Evolutionary conservation across 1,140 invertebrate species (phyloP), one percentile per base, ranked within the genome.

Genomic region (Drosophila sturtevanti): DNA sequence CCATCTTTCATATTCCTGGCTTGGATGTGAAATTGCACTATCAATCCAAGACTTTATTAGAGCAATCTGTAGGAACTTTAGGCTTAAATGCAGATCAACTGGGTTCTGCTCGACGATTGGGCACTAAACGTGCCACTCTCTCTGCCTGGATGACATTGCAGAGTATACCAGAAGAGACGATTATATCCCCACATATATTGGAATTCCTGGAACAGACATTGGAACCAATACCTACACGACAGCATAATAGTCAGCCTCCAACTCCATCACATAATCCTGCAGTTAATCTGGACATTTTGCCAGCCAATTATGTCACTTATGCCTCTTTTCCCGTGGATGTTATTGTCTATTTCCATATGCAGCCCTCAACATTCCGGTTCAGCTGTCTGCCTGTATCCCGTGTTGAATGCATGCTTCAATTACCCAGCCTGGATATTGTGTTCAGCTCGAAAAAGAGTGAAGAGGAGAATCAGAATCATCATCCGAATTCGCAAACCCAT

Each of bases 301-400:
- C 94, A 1, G 95, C 95, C 4, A 96, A 96, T 91, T 96, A 97
- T 90, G 96, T 96, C 66, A 82, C 81, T 6, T 97, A 97, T 87
- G 96, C 97, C 10, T 98, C 97, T 65, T 99, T 99, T 91, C 98
- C 98, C 0, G 98, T 99, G 0, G 98, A 99, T 93, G 98, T 99
- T 9, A 97, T 99, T 78, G 98, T 99, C 6, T 99, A 99, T 92
- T 98, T 99, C 93, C 97, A 98, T 91, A 98, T 99, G 95, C 97
- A 99, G 90, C 98, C 98, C 0, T 98, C 98, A 11, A 97, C 97
- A 1, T 98, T 99, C 90, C 94, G 97, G 67, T 99, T 99, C 92
- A 98, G 98, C 68, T 99, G 98, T 93, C 93, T 99, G 72, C 98
- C 98, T 4, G 96, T 98, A 0, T 99, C 98, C 3, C 93, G 98